Percentiles rank a stretch among this genome's conserved stretches.
Evolutionary conservation across 1,140 invertebrate genomes (phyloP).

Genomic region (Elymnias hypermnestra): DNA sequence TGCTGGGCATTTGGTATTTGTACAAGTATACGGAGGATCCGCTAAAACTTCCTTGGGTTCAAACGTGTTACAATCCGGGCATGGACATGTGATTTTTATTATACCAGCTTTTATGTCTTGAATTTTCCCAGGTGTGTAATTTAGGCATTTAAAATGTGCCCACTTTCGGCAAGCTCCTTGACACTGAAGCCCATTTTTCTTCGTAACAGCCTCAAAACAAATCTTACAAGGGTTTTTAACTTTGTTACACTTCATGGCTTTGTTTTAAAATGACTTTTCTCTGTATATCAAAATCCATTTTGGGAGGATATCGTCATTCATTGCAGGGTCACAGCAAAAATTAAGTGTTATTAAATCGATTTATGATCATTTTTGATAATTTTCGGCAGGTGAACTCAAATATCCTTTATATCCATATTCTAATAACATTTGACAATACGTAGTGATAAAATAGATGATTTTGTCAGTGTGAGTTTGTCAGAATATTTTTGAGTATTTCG

Average conservation of each 20-base stretch:
- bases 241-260: constrained; percentile 33
- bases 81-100: constrained; percentile 47
- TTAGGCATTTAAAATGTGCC: constrained; percentile 52
- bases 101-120: constrained; percentile 44
- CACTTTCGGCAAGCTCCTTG: constrained; percentile 55
- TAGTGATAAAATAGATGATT: too few species aligned
- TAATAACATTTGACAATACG: too few species aligned
- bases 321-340: too few species aligned
- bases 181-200: constrained; percentile 49
- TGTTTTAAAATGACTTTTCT: neutral
- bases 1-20: constrained; percentile 30
- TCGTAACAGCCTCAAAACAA: constrained; percentile 35
- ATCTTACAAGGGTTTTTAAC: constrained; percentile 56
- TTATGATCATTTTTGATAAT: too few species aligned
- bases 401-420: too few species aligned
- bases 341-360: too few species aligned
- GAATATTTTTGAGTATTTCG: too few species aligned
- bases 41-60: constrained; percentile 26
- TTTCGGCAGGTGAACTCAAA: too few species aligned
- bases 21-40: constrained; percentile 28
- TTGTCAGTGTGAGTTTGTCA: too few species aligned
- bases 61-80: constrained; percentile 39
- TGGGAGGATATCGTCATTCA: too few species aligned
- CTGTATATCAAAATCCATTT: too few species aligned
- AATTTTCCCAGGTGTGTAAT: constrained; percentile 50